A percentile compares a stretch with the other conserved stretches of the same genome.
Conservation (phyloP, 64 coral and sea anemone species). For the Stichodactyla helianthus region DNA sequence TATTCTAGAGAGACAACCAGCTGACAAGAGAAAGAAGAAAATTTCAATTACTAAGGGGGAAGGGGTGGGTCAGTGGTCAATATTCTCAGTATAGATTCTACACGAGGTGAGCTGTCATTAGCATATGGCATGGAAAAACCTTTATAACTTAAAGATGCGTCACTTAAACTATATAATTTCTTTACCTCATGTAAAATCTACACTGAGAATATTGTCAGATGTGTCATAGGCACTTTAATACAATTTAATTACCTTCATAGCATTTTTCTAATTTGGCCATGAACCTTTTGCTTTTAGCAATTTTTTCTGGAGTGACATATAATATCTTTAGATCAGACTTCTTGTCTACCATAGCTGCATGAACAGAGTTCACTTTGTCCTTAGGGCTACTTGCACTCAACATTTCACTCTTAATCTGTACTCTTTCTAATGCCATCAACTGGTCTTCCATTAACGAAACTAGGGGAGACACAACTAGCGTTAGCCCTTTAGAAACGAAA, state of each 20-base stretch:
- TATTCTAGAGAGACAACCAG: slow-evolving; percentile 71
- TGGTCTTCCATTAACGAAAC: slow-evolving; percentile 95
- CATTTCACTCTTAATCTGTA: slow-evolving; percentile 48
- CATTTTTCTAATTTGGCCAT: slow-evolving; percentile 91
- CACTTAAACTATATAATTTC: no score
- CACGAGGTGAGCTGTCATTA: no score
- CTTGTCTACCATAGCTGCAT: slow-evolving; percentile 64
- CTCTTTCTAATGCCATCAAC: slow-evolving; percentile 71
- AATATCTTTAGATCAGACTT: slow-evolving; percentile 74
- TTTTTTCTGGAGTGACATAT: slow-evolving; percentile 98
- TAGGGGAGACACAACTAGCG: slow-evolving; percentile 83
- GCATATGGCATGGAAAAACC: no score
- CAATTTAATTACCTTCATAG: slow-evolving; percentile 49
- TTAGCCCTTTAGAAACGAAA: slow-evolving; percentile 76
- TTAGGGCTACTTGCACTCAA: slow-evolving; percentile 72
- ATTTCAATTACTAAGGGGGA: not conserved
- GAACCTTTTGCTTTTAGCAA: slow-evolving; percentile 90
- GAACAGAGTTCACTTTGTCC: slow-evolving; percentile 80
- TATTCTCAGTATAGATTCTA: no score
- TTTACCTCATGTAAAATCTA: no score
- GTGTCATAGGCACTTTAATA: no score
- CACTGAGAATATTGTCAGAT: no score
- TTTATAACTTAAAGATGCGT: no score
- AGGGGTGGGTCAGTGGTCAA: not conserved
- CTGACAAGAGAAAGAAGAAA: slow-evolving; percentile 5